Evolutionary conservation across 1,140 invertebrate genomes (phyloP).

Genomic region (Onthophagus taurus): DNA sequence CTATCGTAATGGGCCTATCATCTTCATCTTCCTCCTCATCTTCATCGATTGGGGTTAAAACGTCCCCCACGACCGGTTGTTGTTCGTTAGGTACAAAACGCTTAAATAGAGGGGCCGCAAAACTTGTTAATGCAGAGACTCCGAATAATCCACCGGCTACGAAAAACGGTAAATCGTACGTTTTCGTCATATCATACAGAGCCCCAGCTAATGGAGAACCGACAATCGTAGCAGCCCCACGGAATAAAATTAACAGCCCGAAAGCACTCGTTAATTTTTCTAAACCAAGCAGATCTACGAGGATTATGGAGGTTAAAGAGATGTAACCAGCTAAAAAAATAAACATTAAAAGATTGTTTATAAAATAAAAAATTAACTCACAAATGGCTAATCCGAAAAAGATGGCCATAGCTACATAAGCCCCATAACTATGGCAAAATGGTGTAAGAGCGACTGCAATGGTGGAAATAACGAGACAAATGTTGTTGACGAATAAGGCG

Average conservation of each 20-base stretch:
- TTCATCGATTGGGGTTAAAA: constrained; percentile 70
- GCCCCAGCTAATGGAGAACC: constrained; percentile 74
- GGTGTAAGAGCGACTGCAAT: constrained; percentile 76
- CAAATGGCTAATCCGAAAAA: constrained; percentile 93
- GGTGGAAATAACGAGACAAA: constrained; percentile 84
- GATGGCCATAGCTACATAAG: constrained; percentile 74
- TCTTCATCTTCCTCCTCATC: constrained; percentile 71
- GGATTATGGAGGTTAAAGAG: constrained; percentile 93
- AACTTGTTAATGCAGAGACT: constrained; percentile 73
- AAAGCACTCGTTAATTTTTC: constrained; percentile 96
- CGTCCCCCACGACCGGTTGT: constrained; percentile 51
- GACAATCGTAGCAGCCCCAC: constrained; percentile 84
- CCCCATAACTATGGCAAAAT: constrained; percentile 66
- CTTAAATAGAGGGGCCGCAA: constrained; percentile 70
- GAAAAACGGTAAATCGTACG: constrained; percentile 83
- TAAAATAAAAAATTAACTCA: constrained; percentile 55
- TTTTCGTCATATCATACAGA: constrained; percentile 77
- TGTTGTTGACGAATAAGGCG: constrained; percentile 87
- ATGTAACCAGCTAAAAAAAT: constrained; percentile 79
- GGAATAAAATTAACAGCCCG: constrained; percentile 87
- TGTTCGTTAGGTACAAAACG: constrained; percentile 41
- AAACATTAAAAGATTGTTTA: background rate
- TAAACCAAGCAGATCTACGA: constrained; percentile 90
- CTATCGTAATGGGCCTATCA: constrained; percentile 58
- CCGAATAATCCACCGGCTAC: constrained; percentile 85